A percentile compares a stretch with the other conserved stretches of the same genome.
Evolutionary conservation across 2,888 invertebrate species (phyloP).

Genomic region (Aspidiotus rigidus): DNA sequence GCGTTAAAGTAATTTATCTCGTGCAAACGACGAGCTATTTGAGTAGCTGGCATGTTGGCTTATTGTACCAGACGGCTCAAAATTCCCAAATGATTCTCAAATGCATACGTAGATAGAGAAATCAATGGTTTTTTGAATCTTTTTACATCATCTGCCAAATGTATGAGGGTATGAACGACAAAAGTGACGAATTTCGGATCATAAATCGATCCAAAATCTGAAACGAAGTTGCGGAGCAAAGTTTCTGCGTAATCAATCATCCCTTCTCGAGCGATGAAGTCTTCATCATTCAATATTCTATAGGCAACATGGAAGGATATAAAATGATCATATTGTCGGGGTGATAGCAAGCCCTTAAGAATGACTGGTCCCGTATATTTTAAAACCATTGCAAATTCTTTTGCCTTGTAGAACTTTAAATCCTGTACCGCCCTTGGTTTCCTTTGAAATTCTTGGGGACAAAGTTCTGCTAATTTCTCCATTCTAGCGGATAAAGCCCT

Average conservation of each 20-base stretch:
- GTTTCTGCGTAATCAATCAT: not conserved
- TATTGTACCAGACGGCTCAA: not conserved
- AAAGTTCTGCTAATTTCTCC: not conserved
- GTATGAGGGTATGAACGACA: not conserved
- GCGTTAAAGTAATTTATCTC: too few relatives aligned
- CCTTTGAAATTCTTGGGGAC: not conserved
- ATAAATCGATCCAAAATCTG: not conserved
- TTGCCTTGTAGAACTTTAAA: not conserved
- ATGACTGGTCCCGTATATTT: not conserved
- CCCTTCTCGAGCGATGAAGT: not conserved
- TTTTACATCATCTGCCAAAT: not conserved
- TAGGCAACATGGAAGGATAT: not conserved
- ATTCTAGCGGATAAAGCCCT: not conserved
- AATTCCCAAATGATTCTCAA: not conserved
- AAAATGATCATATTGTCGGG: not conserved
- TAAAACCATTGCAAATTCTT: not conserved
- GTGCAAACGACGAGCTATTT: not conserved
- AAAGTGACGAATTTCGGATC: not conserved
- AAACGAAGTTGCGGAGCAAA: not conserved
- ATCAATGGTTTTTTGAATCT: not conserved
- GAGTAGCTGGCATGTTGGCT: not conserved
- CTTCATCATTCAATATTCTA: constrained; percentile 3
- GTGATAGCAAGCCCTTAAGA: not conserved
- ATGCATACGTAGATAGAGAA: not conserved
- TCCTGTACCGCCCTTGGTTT: not conserved